Evolutionary conservation across 2,113 vertebrate species (phyloP), one percentile per base, ranked within the genome.

Genomic region (Proteles cristata): DNA sequence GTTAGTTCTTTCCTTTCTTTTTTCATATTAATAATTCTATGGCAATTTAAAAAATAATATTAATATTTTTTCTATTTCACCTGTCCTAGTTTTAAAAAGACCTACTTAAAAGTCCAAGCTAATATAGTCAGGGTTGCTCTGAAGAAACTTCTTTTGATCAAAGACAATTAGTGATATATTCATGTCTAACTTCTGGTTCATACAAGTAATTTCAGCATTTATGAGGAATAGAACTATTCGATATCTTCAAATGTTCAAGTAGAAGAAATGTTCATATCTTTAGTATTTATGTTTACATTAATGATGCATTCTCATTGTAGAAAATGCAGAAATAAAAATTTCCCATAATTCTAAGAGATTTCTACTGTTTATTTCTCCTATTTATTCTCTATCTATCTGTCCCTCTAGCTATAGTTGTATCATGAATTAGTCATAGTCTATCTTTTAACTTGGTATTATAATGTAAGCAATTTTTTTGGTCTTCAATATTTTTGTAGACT

Each of bases 401-500:
- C 14, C 17, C 16, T 73, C 4, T 91, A 76, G 17, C 45, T 80
- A 26, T 63, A 69, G 65, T 66, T 94, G 28, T 55, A 66, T 50
- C 43, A 86, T 94, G 53, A 96, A 35, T 79, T 71, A 90, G 26
- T 68, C 5, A 1, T 74, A 69, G 55, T 12, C 55, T 33, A 2
- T 88, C 61, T 80, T 93, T 92, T 82, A 96, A 33, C 15, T 33
- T 69, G 12, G 53, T 89, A 76, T 50, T 83, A 71, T 82, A 82
- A 69, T 43, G 7, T 35, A 83, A 95, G 23, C 12, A 79, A 6
- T 77, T 77, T 74, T 39, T 4, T 66, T 11, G 82, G 5, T 55
- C 77, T 88, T 95, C 53, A 89, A 81, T 92, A 61, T 85, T 96
- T 88, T 93, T 77, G 31, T 77, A 65, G 77, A 79, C 5, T 48